These are phyloP conservation scores for Lepilemur ruficaudatus DNA, from an alignment of 2,797 vertebrate genomes.

Conservation along the genomic window DNA sequence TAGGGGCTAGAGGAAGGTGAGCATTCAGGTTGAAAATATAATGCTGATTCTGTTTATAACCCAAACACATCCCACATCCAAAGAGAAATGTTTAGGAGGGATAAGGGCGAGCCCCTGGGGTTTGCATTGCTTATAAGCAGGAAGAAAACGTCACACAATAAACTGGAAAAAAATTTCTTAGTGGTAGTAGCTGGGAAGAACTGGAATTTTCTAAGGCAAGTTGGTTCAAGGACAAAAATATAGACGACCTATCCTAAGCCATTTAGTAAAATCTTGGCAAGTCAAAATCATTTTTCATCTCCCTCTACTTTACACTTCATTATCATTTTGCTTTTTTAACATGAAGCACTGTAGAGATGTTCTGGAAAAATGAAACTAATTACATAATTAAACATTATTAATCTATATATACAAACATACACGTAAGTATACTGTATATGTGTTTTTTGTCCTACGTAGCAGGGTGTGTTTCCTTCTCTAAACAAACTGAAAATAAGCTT, in stretches of 20 bases:
- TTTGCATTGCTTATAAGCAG: not conserved
- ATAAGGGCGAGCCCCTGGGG: not conserved
- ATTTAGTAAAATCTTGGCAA: not conserved
- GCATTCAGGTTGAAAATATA: not conserved
- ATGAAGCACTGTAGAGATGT: not conserved
- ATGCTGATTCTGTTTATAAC: not conserved
- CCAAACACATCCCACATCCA: not conserved
- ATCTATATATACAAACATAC: not conserved
- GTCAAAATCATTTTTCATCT: not conserved
- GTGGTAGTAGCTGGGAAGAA: not conserved
- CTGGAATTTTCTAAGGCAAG: not conserved
- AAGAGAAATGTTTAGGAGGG: not conserved
- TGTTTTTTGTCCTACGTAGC: not conserved
- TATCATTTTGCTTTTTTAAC: conserved; percentile 3
- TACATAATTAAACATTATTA: conserved; percentile 13
- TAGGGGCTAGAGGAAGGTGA: not conserved
- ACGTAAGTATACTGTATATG: not conserved
- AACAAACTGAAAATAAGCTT: conserved; percentile 23
- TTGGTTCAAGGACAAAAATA: not conserved
- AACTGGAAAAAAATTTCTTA: not conserved
- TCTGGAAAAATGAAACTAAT: conserved; percentile 8
- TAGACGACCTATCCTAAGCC: not conserved
- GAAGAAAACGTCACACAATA: not conserved
- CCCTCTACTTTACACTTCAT: not conserved
- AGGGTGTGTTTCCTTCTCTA: not conserved